Base-by-base conservation (phyloP, 2,888 invertebrate genomes). In the Amitus sp. region DNA sequence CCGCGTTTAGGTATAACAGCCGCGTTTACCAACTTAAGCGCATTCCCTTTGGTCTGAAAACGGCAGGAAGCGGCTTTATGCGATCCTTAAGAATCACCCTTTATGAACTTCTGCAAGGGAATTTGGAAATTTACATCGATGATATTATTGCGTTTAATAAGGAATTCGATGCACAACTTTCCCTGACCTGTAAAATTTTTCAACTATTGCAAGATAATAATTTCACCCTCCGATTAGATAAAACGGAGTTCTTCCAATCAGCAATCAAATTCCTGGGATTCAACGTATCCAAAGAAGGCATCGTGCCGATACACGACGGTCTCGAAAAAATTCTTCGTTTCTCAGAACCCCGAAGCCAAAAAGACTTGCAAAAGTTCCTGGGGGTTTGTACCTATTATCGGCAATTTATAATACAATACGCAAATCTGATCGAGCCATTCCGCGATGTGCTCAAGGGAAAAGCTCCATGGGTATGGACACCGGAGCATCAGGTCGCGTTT, bases 1-100 rank as follows among this genome's bases (percentile, higher is more conserved):
- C 63, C 0, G 64, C 64, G 4, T 66, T 68, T 37, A 20, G 59
- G 9, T 59, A 47, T 30, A 19, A 19, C 10, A 18, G 47, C 1
- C 46, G 23, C 53, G 52, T 67, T 42, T 49, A 70, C 51, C 57
- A 65, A 47, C 33, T 72, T 65, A 50, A 34, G 34, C 50, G 65
- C 1, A 51, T 76, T 7, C 74, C 75, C 1, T 77, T 74, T 43
- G 75, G 73, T 2, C 34, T 76, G 3, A 72, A 72, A 50, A 70
- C 69, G 0, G 70, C 69, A 1, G 70, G 70, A 4, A 66, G 60
- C n/a, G 65, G 65, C 1, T 73, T 73, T 43, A 66, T 69, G 6
- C 15, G 66, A 4, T 56, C 66, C 1, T 34, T 74, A 12, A 61
- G 60, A 33, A 9, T 62, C 5, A 57, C 71, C 1, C 45, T 77